Base-by-base conservation (phyloP, 2,113 vertebrate species). In the Callipepla californica region DNA sequence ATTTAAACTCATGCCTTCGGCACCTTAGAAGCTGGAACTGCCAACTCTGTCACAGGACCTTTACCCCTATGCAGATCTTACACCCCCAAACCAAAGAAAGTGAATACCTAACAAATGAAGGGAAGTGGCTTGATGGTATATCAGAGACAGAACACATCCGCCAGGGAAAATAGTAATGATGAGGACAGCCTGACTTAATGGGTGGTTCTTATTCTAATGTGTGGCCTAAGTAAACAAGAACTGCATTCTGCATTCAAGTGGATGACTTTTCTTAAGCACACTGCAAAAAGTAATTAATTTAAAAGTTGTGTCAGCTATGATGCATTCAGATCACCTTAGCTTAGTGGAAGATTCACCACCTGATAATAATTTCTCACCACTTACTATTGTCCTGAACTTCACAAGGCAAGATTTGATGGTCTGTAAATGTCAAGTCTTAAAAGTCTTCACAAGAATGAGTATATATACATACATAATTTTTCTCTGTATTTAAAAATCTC, bases 121-220 rank as follows among this genome's bases (percentile, higher is more conserved):
- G 16, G 4, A 53, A 15, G 38, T 40, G 0, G 59, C 72, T 6
- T 63, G 8, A 44, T 57, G 26, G 1, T 5, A 34, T 28, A 19
- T 47, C 11, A 45, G 38, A 84, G 26, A 44, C 2, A 61, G 18
- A 77, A 76, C 18, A 53, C 4, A 55, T 78, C 9, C 15, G 58
- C 20, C 2, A 36, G 19, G 19, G 8, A 80, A 80, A 77, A 72
- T 68, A 40, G 18, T 63, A 0, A 2, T 34, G 3, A 17, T 53
- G 22, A 20, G 34, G 16, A 57, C 9, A 51, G 8, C 20, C n/a
- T 80, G 38, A 63, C 23, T 76, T 0, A 0, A 42, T n/a, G 30
- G 36, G 8, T 48, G 50, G 45, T n/a, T 89, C 9, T 73, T 63
- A n/a, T 92, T 38, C 21, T 65, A 40, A 51, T 4, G 6, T 18